phyloP scores from a whole-genome alignment of 2,888 invertebrate species.

The Abrostola triplasia region DNA sequence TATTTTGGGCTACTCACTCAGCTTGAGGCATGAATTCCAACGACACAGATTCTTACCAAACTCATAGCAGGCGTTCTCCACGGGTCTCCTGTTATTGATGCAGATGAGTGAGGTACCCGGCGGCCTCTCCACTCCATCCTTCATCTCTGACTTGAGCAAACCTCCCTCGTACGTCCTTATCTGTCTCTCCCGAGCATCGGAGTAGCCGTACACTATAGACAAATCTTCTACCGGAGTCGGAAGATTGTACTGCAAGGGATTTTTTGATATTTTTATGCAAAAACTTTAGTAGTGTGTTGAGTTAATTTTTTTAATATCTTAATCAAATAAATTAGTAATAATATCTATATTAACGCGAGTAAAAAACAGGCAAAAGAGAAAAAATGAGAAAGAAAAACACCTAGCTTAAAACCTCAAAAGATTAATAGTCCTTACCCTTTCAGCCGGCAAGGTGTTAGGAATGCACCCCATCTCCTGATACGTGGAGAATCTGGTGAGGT shows the following conservation, averaged over 20 bases:
- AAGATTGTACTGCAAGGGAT: conserved; percentile 7
- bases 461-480: conserved; percentile 65
- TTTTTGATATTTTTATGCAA: too few species aligned
- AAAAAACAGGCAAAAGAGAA: too few species aligned
- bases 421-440: conserved; percentile 51
- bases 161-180: conserved; percentile 56
- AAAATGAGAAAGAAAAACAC: background rate
- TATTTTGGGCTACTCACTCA: too few species aligned
- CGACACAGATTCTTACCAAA: conserved; percentile 10
- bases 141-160: conserved; percentile 54
- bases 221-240: conserved; percentile 60
- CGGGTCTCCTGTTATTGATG: conserved; percentile 31
- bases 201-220: conserved; percentile 59
- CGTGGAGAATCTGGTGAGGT: conserved; percentile 65
- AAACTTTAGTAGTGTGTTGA: too few species aligned
- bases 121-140: conserved; percentile 56
- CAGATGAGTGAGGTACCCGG: conserved; percentile 41
- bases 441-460: conserved; percentile 59
- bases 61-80: conserved; percentile 52
- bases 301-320: too few species aligned
- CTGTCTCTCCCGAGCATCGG: conserved; percentile 33
- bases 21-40: too few species aligned
- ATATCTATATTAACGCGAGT: too few species aligned
- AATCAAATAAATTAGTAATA: too few species aligned
- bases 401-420: background rate